phyloP scores from a whole-genome alignment of 2,113 vertebrate genomes.

The Beaufortia kweichowensis region DNA sequence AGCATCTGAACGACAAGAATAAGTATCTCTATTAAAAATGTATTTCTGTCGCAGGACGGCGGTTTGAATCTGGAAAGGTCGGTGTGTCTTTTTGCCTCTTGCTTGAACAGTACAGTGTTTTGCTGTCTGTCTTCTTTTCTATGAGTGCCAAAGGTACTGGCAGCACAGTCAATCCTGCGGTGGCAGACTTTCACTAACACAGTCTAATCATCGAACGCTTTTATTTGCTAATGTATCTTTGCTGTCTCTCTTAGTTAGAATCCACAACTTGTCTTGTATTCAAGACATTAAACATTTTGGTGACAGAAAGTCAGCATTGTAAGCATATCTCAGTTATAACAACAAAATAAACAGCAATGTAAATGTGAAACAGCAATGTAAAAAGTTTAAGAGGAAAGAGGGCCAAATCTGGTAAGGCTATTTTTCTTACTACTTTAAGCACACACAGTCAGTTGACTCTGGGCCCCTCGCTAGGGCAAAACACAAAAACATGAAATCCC shows the following conservation, averaged over 20 bases:
- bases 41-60: slow-evolving; percentile 22
- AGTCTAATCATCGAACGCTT: neutral
- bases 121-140: neutral
- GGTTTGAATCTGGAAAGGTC: slow-evolving; percentile 11
- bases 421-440: slow-evolving; percentile 16
- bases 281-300: neutral
- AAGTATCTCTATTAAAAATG: slow-evolving; percentile 17
- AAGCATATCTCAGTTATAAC: neutral
- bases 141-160: neutral
- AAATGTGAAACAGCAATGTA: too few relatives aligned
- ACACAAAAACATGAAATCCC: slow-evolving; percentile 40
- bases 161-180: neutral
- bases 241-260: slow-evolving; percentile 6
- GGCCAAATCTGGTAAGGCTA: neutral
- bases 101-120: slow-evolving; percentile 34
- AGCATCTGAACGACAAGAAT: slow-evolving; percentile 29
- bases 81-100: slow-evolving; percentile 35
- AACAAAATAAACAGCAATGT: neutral
- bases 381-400: neutral
- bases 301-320: neutral
- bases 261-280: neutral
- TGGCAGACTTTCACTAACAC: neutral
- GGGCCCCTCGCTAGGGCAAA: neutral
- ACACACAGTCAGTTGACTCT: slow-evolving; percentile 2
- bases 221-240: slow-evolving; percentile 14